A percentile compares a stretch with the other conserved stretches of the same genome.
Conservation (phyloP, 2,888 invertebrate species). For the Nemapogon koenigi region DNA sequence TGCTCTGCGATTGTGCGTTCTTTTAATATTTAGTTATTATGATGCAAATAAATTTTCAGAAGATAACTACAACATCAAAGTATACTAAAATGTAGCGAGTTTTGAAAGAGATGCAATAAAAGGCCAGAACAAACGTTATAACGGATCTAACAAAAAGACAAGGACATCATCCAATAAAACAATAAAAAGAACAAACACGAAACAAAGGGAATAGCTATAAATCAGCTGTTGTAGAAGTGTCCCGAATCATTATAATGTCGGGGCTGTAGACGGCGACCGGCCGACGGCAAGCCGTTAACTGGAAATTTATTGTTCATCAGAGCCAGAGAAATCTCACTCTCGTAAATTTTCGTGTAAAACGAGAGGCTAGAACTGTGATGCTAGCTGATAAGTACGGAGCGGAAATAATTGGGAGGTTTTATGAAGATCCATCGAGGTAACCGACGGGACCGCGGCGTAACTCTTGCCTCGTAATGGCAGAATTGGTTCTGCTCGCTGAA, state of each 20-base stretch:
- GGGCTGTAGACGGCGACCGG: slow-evolving; percentile 19
- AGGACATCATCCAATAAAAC: slow-evolving; percentile 24
- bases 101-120: slow-evolving; percentile 1
- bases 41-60: no score
- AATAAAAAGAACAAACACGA: slow-evolving; percentile 29
- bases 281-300: slow-evolving; percentile 40
- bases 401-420: slow-evolving; percentile 51
- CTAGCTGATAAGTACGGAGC: slow-evolving; percentile 39
- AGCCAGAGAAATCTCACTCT: slow-evolving; percentile 37
- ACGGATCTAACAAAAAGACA: slow-evolving; percentile 11
- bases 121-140: not conserved
- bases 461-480: slow-evolving; percentile 21
- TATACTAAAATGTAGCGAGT: no score
- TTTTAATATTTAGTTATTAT: no score
- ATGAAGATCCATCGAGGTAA: slow-evolving; percentile 26
- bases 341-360: slow-evolving; percentile 54
- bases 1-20: no score
- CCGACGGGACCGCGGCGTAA: slow-evolving; percentile 15
- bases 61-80: no score
- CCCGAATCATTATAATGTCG: slow-evolving; percentile 16
- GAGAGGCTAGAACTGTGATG: slow-evolving; percentile 49
- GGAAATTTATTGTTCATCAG: slow-evolving; percentile 52
- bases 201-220: slow-evolving; percentile 35
- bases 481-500: slow-evolving; percentile 33
- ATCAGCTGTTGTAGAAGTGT: slow-evolving; percentile 38